A percentile compares a stretch with the other conserved stretches of the same genome.
Conservation (phyloP, 1,140 invertebrate species). For the Drosophila orena region DNA sequence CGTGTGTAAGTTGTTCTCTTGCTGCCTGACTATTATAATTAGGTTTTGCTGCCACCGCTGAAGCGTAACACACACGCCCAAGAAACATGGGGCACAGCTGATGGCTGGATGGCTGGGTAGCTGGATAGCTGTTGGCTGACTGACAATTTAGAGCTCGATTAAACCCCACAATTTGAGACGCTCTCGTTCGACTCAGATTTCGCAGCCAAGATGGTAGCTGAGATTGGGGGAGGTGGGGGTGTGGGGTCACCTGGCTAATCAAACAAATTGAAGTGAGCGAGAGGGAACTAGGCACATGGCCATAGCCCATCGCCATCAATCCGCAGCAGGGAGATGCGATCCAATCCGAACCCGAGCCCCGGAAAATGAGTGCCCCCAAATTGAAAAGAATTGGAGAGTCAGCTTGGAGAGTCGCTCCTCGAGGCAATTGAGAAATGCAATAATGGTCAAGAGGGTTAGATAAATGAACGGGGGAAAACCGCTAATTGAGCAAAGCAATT, state of each 20-base stretch:
- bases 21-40: conserved; percentile 69
- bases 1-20: conserved; percentile 42
- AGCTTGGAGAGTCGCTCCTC: conserved; percentile 37
- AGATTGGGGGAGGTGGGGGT: background rate
- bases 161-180: conserved; percentile 67
- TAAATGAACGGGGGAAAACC: conserved; percentile 30
- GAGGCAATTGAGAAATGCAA: conserved; percentile 52
- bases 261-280: background rate
- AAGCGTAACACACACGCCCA: conserved; percentile 52
- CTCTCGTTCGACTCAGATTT: conserved; percentile 59
- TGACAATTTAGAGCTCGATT: conserved; percentile 78
- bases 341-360: background rate
- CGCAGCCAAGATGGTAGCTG: conserved; percentile 12
- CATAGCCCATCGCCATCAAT: conserved; percentile 31
- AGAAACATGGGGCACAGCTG: background rate
- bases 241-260: conserved; percentile 48
- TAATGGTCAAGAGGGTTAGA: conserved; percentile 39
- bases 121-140: conserved; percentile 29
- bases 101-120: conserved; percentile 12
- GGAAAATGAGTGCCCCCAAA: conserved; percentile 25
- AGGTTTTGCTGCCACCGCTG: conserved; percentile 61
- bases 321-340: background rate
- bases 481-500: conserved; percentile 79
- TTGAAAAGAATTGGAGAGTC: conserved; percentile 52
- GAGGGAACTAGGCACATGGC: background rate